Evolutionary conservation across 1,140 invertebrate species (phyloP).

Genomic region (Pseudomyrmex dendroicus): DNA sequence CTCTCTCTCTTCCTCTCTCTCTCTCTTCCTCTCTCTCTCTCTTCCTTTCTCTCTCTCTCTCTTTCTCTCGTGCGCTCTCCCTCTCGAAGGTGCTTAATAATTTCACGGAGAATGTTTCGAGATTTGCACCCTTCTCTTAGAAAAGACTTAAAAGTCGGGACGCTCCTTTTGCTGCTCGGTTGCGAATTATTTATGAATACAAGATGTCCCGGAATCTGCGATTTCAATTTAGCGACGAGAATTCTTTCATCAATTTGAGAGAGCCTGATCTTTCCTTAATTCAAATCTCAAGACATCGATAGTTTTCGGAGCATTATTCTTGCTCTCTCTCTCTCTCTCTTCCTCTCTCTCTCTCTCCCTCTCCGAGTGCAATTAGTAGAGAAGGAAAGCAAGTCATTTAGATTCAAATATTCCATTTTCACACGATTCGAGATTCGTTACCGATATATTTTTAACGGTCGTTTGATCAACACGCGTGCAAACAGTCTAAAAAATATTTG

Average conservation of each 20-base stretch:
- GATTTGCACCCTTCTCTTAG: slow-evolving; percentile 11
- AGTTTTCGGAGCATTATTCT: neutral
- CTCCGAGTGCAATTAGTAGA: no score
- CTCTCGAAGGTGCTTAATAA: slow-evolving; percentile 39
- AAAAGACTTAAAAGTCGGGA: slow-evolving; percentile 23
- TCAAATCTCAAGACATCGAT: slow-evolving; percentile 25
- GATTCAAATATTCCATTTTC: neutral
- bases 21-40: slow-evolving; percentile 3
- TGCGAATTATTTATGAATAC: slow-evolving; percentile 7
- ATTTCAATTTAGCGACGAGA: slow-evolving; percentile 30
- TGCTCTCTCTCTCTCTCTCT: no score
- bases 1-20: neutral
- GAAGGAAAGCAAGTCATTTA: neutral
- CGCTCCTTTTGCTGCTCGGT: neutral
- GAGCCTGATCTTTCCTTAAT: neutral
- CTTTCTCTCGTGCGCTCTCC: neutral
- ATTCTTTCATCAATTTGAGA: slow-evolving; percentile 44
- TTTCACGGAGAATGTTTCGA: slow-evolving; percentile 19
- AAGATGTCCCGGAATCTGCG: neutral
- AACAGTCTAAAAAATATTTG: no score
- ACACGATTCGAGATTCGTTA: neutral
- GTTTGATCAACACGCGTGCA: no score
- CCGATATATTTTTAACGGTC: neutral
- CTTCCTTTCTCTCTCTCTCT: neutral
- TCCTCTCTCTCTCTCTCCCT: no score